A percentile compares a stretch with the other conserved stretches of the same genome.
phyloP scores from a whole-genome alignment of 2,113 vertebrate species.

The Rhea americana region DNA sequence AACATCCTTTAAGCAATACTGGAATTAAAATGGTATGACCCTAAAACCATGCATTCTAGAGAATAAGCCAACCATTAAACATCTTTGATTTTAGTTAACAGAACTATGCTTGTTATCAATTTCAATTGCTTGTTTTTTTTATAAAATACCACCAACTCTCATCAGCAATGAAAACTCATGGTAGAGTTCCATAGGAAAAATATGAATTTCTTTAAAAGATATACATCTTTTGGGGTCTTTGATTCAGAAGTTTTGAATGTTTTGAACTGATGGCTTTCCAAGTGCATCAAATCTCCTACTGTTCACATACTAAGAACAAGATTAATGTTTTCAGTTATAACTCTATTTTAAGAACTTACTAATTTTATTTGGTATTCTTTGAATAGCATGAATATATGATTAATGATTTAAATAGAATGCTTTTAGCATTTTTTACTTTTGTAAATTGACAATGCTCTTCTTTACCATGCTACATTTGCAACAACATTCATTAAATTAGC shows the following conservation, averaged over 20 bases:
- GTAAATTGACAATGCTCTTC: not conserved
- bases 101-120: not conserved
- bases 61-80: accelerated
- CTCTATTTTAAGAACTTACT: not conserved
- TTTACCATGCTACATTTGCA: not conserved
- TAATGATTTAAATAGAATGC: not conserved
- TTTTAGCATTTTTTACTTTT: not conserved
- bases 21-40: not conserved
- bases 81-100: not conserved
- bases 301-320: not conserved
- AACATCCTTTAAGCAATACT: not conserved
- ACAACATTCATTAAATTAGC: not conserved
- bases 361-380: not conserved
- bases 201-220: not conserved
- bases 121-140: not conserved
- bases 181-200: not conserved
- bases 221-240: accelerated
- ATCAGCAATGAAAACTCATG: not conserved
- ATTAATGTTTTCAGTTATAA: not conserved
- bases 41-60: not conserved
- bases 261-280: not conserved
- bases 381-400: not conserved
- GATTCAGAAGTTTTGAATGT: not conserved
- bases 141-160: not conserved
- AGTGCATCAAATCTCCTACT: not conserved